Percentiles rank a stretch among this genome's conserved stretches.
These are phyloP conservation scores for Agonopterix arenella DNA, from an alignment of 2,888 invertebrate genomes.

Conservation along the genomic window DNA sequence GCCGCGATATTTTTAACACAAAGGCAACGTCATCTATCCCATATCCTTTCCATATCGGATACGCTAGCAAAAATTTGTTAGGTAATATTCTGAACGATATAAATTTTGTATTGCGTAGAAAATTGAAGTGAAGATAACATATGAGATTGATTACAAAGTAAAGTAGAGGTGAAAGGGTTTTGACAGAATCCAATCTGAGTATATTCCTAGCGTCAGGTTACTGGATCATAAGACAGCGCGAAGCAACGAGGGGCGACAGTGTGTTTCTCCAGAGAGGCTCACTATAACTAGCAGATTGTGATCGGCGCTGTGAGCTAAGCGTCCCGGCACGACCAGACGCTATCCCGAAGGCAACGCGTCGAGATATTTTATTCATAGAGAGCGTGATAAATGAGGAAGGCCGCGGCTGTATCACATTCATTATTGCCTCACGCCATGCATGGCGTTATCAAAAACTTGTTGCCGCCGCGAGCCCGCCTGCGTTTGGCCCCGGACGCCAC, in stretches of 20 bases:
- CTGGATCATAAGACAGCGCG: conserved; percentile 20
- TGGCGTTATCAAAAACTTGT: conserved; percentile 71
- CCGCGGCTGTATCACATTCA: conserved; percentile 66
- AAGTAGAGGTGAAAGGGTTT: conserved; percentile 2
- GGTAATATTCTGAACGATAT: too few relatives aligned
- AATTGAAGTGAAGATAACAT: too few relatives aligned
- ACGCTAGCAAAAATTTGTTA: too few relatives aligned
- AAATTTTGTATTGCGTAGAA: too few relatives aligned
- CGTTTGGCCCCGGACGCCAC: conserved; percentile 44
- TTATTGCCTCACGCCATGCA: conserved; percentile 63
- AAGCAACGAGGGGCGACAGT: conserved; percentile 29
- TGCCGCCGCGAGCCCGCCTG: conserved; percentile 51
- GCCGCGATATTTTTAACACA: too few relatives aligned
- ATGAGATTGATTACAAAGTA: background rate
- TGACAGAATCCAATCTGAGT: background rate
- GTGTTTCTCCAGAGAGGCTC: conserved; percentile 55
- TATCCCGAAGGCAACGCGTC: conserved; percentile 58
- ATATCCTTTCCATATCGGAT: too few relatives aligned
- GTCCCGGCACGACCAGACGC: conserved; percentile 57
- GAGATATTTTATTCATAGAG: conserved; percentile 72
- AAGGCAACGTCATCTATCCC: too few relatives aligned
- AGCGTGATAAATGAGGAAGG: conserved; percentile 67
- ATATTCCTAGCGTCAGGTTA: conserved; percentile 7
- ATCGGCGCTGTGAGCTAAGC: conserved; percentile 53
- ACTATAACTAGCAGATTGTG: conserved; percentile 55